Base-by-base conservation (phyloP, 2,888 invertebrate genomes). In the Cryptops parisi region DNA sequence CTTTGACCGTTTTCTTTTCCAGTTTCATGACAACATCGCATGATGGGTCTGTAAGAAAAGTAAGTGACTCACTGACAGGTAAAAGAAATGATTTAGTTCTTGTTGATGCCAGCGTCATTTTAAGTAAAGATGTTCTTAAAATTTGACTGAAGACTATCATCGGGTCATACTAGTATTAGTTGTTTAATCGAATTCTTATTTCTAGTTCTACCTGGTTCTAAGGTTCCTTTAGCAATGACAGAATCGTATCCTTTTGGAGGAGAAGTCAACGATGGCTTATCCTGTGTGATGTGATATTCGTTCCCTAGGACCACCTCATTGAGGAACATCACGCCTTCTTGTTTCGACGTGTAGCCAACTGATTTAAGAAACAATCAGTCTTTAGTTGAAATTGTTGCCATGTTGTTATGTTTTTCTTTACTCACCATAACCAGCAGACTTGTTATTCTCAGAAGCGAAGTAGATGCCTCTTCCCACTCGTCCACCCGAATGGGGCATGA, bases 401-500 rank as follows among this genome's bases (percentile, higher is more conserved):
- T n/a, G n/a, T n/a, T n/a, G n/a, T n/a, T n/a, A n/a, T n/a, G n/a
- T n/a, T n/a, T n/a, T n/a, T n/a, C n/a, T n/a, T n/a, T n/a, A n/a
- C n/a, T 57, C 59, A 71, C 71, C 69, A 62, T 71, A 71, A 19
- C 66, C 65, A 47, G 67, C 65, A 47, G 70, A 70, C 59, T 72
- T 72, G 43, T 60, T 58, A 57, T 69, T 65, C 58, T 72, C 71
- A 2, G 70, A 71, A 4, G 72, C 72, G 61, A 72, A 71, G 61
- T 72, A 72, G 52, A 72, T 69, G 9, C 72, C 72, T 41, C 61
- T 58, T 6, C 71, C 71, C 1, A 71, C 71, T 19, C 68, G 56
- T 0, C 71, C 71, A 2, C 71, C 71, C 58, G 69, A 68, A 62
- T 71, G 71, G 12, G 71, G 71, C 71, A 71, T 72, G 54, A 71